Percentiles rank a stretch among this genome's conserved stretches.
Evolutionary conservation across 2,888 invertebrate genomes (phyloP).

Genomic region (Belgica antarctica): DNA sequence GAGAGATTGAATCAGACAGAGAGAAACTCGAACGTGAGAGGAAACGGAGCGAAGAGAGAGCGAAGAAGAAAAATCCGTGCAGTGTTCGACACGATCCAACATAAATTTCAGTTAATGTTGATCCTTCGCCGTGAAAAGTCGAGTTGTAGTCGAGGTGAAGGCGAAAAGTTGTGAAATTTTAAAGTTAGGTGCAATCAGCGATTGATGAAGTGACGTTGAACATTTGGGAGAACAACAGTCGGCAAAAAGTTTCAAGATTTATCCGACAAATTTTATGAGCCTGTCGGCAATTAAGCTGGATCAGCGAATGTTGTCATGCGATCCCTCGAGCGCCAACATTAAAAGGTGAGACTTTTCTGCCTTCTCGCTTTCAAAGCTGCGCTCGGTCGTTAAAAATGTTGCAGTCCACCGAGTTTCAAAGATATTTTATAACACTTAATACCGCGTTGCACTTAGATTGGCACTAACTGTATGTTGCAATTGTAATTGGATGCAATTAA

Average conservation of each 20-base stretch:
- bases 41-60: not conserved
- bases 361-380: not conserved
- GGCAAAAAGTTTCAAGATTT: slow-evolving; percentile 38
- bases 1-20: slow-evolving; percentile 8
- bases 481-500: slow-evolving; percentile 36
- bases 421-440: slow-evolving; percentile 32
- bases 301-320: slow-evolving; percentile 38
- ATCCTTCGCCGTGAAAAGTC: not conserved
- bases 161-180: not conserved
- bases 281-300: slow-evolving; percentile 34
- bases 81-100: not conserved
- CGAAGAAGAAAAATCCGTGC: not conserved
- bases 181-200: no score
- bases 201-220: no score
- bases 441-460: slow-evolving; percentile 14
- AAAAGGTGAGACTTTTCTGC: slow-evolving; percentile 17
- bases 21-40: not conserved
- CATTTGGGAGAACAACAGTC: no score
- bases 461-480: not conserved
- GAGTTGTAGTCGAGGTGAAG: not conserved
- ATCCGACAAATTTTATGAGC: slow-evolving; percentile 31
- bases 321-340: slow-evolving; percentile 24
- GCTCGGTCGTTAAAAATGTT: not conserved
- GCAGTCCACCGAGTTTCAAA: no score
- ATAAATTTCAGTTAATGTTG: not conserved